Evolutionary conservation across 2,797 vertebrate genomes (phyloP), one percentile per base, ranked within the genome.

Genomic region (Austrolebias charrua): DNA sequence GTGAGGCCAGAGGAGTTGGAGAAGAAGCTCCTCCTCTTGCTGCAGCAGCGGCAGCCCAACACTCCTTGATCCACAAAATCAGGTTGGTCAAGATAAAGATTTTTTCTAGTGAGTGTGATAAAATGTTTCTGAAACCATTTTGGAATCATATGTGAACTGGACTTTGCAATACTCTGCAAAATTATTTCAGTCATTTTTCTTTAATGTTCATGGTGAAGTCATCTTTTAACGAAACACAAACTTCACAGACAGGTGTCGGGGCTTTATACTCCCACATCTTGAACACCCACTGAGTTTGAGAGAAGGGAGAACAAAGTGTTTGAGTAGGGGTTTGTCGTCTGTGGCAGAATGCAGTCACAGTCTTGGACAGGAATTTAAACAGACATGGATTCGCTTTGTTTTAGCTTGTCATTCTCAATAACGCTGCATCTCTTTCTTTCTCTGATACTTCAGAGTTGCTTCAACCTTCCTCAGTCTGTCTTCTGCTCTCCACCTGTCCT

Each of bases 401-500:
- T 55, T 24, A 46, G 31, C 47, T 61, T 53, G 35, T 53, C n/a
- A 55, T 15, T 48, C 63, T 57, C 45, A 38, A 1, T 57, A 33
- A 66, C 50, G 33, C 33, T 52, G 16, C 18, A 29, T 60, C 57
- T 28, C 15, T 54, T 54, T 55, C 50, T 11, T 5, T 42, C 49
- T 59, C 44, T 60, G 58, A 65, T 65, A 60, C 55, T 51, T 69
- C 29, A 8, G 11, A 55, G 40, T 60, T 77, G 62, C 69, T 51
- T 73, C 29, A 61, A 58, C 58, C 66, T 54, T 64, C 54, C 55
- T 71, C 38, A 3, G 31, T 28, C 62, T 78, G 20, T 55, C 47
- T 67, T 33, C 76, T 57, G 52, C 57, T 82, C 69, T 69, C 50
- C 66, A 79, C 80, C 74, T 57, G 58, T 81, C 78, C 71, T 83